Base-by-base conservation (phyloP, 23 tunicate species). In the Styela clava region DNA sequence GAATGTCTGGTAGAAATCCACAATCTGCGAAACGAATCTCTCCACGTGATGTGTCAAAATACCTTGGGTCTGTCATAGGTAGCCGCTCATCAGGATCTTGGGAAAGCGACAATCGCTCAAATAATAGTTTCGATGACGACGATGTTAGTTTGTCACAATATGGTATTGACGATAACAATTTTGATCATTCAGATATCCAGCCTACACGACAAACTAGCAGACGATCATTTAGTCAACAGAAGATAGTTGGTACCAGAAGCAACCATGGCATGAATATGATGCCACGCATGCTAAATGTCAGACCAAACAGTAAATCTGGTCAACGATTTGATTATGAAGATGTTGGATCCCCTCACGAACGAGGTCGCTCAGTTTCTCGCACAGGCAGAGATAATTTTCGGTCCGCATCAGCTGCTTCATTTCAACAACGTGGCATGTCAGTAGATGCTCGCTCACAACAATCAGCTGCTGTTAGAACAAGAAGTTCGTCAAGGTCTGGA, bases 121-220 rank as follows among this genome's bases (percentile, higher is more conserved):
- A 69, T 2, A 32, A 68, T 35, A 24, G 44, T 24, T 69, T 31
- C 33, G 67, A 33, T 28, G 83, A 71, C 23, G 91, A 87, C 68
- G 91, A 87, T 82, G 78, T 81, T 35, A 87, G 91, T 68, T 83
- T 87, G 61, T 63, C 91, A 16, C 65, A 78, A 36, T 87, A 56
- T 51, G 91, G 85, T 32, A 33, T 87, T 2, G 37, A 30, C 30
- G 74, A 74, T 21, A 74, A 81, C 52, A 85, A 85, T 2, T 44
- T 12, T 44, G 56, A 44, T 12, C 12, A 44, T 12, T 7, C 9
- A 7, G 56, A 44, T 5, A 12, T 44, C 9, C 56, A 44, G 56
- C 56, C 9, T 44, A 12, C 56, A 44, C 56, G 56, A 7, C 56
- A 7, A 7, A 44, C 12, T 7, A 44, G 56, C 56, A 44, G 56